Percentiles rank a stretch among this genome's conserved stretches.
These are phyloP conservation scores for Alethe castanea DNA, from an alignment of 2,113 vertebrate species.

Conservation along the genomic window DNA sequence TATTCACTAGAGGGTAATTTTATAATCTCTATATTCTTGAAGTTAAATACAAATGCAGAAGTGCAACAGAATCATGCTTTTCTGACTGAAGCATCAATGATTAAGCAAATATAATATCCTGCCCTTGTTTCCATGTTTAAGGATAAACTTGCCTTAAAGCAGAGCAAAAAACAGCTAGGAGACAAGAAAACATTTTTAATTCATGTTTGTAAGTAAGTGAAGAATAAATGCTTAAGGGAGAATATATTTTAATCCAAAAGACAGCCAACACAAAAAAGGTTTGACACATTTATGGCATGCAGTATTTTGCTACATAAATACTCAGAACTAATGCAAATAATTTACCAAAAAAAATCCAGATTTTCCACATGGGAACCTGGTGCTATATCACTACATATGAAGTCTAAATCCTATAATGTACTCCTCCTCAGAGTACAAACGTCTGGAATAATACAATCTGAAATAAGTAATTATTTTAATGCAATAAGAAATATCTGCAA, in stretches of 20 bases:
- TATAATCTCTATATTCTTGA: neutral
- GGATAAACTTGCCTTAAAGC: neutral
- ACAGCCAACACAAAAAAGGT: neutral
- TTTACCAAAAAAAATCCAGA: neutral
- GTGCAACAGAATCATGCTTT: neutral
- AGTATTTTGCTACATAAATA: neutral
- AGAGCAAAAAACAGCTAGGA: neutral
- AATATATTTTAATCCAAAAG: neutral
- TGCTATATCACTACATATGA: neutral
- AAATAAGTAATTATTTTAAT: slow-evolving; percentile 35
- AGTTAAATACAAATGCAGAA: neutral
- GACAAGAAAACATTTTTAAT: neutral
- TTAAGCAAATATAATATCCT: neutral
- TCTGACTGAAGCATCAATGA: neutral
- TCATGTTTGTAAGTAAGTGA: neutral
- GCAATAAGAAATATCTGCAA: slow-evolving; percentile 8
- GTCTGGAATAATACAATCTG: neutral
- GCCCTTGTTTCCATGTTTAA: neutral
- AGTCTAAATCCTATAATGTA: neutral
- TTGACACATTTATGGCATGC: neutral
- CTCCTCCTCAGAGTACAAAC: neutral
- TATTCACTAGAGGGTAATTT: neutral
- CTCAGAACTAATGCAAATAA: neutral
- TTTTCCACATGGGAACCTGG: neutral
- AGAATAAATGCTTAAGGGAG: neutral